Evolutionary conservation across 2,888 invertebrate species (phyloP), one percentile per base, ranked within the genome.

Genomic region (Netelia fuscicornis): DNA sequence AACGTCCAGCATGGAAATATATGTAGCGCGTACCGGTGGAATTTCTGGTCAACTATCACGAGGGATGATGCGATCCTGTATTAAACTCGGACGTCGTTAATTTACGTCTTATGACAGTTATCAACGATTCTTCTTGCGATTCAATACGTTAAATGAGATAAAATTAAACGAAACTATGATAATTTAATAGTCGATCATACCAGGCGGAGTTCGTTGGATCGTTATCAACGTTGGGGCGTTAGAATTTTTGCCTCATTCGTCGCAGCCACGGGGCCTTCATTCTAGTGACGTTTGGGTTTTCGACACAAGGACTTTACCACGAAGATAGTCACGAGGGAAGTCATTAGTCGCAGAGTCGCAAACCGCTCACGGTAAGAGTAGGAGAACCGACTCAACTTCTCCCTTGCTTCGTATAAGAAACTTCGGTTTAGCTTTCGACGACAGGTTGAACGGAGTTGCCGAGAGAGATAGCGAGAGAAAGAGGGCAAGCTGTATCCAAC

Each of bases 361-460:
- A 85, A 82, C 75, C 71, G 52, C 78, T 78, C 70, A 68, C 20
- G 52, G 70, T 23, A 48, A 64, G 64, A 56, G 74, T 42, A 62
- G 20, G 56, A 11, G 64, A 78, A n/a, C 20, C 48, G 48, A 42
- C 48, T 71, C 17, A 87, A 89, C 85, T 88, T 87, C 86, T 60
- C 77, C 54, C 80, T 76, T 68, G n/a, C n/a, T 70, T 72, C 75
- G 70, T 64, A 82, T 85, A 89, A 89, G 89, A 89, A 89, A 89
- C 89, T 89, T 89, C 58, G 89, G 89, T 89, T 89, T 89, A 89
- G 89, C 89, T 89, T 89, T 87, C 85, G 82, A 62, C 81, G 80
- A 76, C 62, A 81, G 77, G 71, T 78, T 62, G 70, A 71, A 74
- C 62, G 77, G 8, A 37, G 37, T 37, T 37, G 37, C 68, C 52